Percentiles rank a stretch among this genome's conserved stretches.
phyloP scores from a whole-genome alignment of 2,888 invertebrate species.

The Cheilosia variabilis region DNA sequence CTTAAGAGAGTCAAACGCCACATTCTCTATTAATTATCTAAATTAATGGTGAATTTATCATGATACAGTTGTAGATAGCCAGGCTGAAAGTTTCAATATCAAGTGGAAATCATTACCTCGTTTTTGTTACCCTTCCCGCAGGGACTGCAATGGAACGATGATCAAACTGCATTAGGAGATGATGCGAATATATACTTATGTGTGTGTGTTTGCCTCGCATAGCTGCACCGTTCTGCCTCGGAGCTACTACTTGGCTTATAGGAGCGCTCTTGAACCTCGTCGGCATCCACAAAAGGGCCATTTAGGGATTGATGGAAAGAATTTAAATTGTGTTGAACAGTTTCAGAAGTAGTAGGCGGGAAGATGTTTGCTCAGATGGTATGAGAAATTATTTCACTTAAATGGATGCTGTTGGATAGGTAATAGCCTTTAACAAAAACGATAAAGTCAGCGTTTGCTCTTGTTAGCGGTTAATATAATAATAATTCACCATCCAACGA shows the following conservation, averaged over 20 bases:
- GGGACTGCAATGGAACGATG: slow-evolving; percentile 29
- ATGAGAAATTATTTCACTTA: no score
- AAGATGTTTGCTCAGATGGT: not conserved
- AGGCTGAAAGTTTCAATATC: slow-evolving; percentile 15
- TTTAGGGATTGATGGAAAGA: slow-evolving; percentile 28
- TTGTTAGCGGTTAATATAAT: not conserved
- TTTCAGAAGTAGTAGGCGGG: slow-evolving; percentile 25
- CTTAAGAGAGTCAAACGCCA: slow-evolving; percentile 20
- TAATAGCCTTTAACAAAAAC: no score
- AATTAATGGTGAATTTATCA: slow-evolving; percentile 12
- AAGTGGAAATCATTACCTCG: slow-evolving; percentile 21
- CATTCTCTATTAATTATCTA: slow-evolving; percentile 49
- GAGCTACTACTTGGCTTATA: slow-evolving; percentile 1
- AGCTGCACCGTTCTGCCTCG: slow-evolving; percentile 13
- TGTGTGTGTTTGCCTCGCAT: not conserved
- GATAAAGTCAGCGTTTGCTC: not conserved
- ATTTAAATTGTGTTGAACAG: slow-evolving; percentile 51
- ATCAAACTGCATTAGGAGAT: slow-evolving; percentile 36
- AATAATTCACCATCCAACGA: not conserved
- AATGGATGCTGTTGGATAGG: no score
- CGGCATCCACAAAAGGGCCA: slow-evolving; percentile 53
- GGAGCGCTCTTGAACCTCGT: slow-evolving; percentile 11
- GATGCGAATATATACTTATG: not conserved
- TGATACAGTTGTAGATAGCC: slow-evolving; percentile 7
- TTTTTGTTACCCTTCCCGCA: not conserved